These are phyloP conservation scores for Lordiphosa mommai DNA, from an alignment of 1,140 invertebrate species.

Conservation along the genomic window DNA sequence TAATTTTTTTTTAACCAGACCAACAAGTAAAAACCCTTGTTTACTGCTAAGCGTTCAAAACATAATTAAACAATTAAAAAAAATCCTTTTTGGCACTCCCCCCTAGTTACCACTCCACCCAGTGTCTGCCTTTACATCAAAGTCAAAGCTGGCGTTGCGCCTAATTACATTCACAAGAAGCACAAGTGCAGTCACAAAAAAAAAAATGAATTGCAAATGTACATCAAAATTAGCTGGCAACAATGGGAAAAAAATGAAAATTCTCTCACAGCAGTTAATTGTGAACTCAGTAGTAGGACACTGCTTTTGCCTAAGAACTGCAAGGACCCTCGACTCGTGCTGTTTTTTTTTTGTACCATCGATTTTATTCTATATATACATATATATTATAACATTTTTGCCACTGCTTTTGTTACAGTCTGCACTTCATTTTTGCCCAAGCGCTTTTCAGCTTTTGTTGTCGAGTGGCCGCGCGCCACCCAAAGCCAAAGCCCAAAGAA, in stretches of 20 bases:
- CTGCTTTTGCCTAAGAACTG: slow-evolving; percentile 16
- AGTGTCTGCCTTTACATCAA: slow-evolving; percentile 31
- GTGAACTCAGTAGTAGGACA: slow-evolving; percentile 25
- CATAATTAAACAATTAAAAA: slow-evolving; percentile 52
- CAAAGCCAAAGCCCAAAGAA: slow-evolving; percentile 32
- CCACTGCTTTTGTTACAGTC: slow-evolving; percentile 40
- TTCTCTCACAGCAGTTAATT: slow-evolving; percentile 21
- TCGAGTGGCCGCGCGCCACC: slow-evolving; percentile 32
- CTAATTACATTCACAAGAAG: slow-evolving; percentile 44
- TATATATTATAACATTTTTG: slow-evolving; percentile 56
- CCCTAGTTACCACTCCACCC: too few relatives aligned
- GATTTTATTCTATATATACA: slow-evolving; percentile 49
- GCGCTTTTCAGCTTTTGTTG: slow-evolving; percentile 54
- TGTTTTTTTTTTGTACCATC: slow-evolving; percentile 36
- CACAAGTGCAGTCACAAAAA: slow-evolving; percentile 7
- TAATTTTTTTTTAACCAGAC: background rate
- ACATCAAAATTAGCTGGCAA: slow-evolving; percentile 47
- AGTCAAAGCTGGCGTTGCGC: slow-evolving; percentile 17
- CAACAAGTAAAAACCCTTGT: slow-evolving; percentile 7
- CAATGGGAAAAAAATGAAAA: slow-evolving; percentile 18
- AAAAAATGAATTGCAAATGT: slow-evolving; percentile 36
- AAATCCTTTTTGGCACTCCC: slow-evolving; percentile 20
- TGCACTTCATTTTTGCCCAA: slow-evolving; percentile 42
- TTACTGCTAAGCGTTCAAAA: slow-evolving; percentile 11
- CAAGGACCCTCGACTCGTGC: slow-evolving; percentile 30